A percentile compares a stretch with the other conserved stretches of the same genome.
These are phyloP conservation scores for Ornithoptera alexandrae DNA, from an alignment of 2,888 invertebrate genomes.

Conservation along the genomic window DNA sequence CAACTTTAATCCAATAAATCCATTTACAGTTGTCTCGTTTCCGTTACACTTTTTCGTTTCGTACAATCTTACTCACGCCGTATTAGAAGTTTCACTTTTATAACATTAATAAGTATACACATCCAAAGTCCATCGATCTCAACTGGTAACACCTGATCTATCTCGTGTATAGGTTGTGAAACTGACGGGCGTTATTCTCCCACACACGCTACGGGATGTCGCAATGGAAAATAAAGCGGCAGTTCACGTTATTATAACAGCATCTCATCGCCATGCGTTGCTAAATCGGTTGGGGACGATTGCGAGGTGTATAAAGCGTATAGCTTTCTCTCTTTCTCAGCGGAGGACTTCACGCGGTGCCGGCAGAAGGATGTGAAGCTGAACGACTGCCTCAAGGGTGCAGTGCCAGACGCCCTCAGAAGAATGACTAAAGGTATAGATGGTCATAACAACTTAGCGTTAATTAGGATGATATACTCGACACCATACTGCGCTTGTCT, in stretches of 20 bases:
- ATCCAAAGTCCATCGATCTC: too few relatives aligned
- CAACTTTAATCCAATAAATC: too few relatives aligned
- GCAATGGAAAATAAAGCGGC: slow-evolving; percentile 14
- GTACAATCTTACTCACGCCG: too few relatives aligned
- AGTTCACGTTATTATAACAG: slow-evolving; percentile 12
- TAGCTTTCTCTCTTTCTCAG: slow-evolving; percentile 56
- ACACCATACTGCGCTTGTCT: too few relatives aligned
- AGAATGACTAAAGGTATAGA: slow-evolving; percentile 78
- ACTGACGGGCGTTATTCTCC: background rate
- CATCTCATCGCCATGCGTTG: slow-evolving; percentile 1
- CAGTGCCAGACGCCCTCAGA: slow-evolving; percentile 77
- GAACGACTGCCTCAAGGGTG: slow-evolving; percentile 79
- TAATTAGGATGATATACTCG: too few relatives aligned
- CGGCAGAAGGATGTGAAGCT: slow-evolving; percentile 75
- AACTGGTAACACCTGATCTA: too few relatives aligned
- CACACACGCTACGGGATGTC: slow-evolving; percentile 2
- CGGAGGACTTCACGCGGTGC: slow-evolving; percentile 79
- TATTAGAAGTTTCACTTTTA: too few relatives aligned
- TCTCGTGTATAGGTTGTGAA: background rate
- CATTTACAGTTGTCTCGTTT: too few relatives aligned
- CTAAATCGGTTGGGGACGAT: slow-evolving; percentile 1
- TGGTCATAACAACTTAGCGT: too few relatives aligned
- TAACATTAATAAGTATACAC: background rate
- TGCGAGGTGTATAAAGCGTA: slow-evolving; percentile 12
- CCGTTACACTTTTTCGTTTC: too few relatives aligned